These are phyloP conservation scores for Celastrina argiolus DNA, from an alignment of 2,888 invertebrate species.

Conservation along the genomic window DNA sequence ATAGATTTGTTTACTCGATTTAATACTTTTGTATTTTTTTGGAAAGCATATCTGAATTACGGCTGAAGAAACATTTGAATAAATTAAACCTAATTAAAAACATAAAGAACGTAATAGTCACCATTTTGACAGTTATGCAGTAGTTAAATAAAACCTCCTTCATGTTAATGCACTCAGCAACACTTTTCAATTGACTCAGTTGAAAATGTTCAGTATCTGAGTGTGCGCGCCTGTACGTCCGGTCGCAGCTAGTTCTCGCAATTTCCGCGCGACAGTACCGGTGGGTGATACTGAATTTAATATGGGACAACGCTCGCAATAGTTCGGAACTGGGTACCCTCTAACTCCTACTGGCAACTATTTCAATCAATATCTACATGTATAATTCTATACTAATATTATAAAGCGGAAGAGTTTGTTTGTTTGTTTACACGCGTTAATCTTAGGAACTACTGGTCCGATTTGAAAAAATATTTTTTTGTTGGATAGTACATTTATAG, in stretches of 20 bases:
- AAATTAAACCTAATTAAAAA: too few species aligned
- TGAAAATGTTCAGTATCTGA: constrained; percentile 17
- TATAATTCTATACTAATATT: too few species aligned
- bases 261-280: constrained; percentile 21
- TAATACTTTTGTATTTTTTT: not conserved
- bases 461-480: too few species aligned
- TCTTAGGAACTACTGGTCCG: too few species aligned
- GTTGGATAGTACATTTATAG: too few species aligned
- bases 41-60: not conserved
- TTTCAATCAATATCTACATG: not conserved
- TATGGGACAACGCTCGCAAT: not conserved
- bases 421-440: too few species aligned
- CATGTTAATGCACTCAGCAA: too few species aligned
- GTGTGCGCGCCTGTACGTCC: constrained; percentile 20
- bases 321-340: not conserved
- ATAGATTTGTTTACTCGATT: not conserved
- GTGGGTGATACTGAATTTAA: constrained; percentile 13
- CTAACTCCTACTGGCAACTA: not conserved
- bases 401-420: too few species aligned
- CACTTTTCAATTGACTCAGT: not conserved
- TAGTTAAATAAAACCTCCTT: too few species aligned
- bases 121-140: too few species aligned
- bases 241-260: constrained; percentile 22
- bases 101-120: too few species aligned
- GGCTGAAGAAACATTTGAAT: too few species aligned